A percentile compares a stretch with the other conserved stretches of the same genome.
Conservation (phyloP, 2,888 invertebrate genomes). For the Lutraria lutraria region DNA sequence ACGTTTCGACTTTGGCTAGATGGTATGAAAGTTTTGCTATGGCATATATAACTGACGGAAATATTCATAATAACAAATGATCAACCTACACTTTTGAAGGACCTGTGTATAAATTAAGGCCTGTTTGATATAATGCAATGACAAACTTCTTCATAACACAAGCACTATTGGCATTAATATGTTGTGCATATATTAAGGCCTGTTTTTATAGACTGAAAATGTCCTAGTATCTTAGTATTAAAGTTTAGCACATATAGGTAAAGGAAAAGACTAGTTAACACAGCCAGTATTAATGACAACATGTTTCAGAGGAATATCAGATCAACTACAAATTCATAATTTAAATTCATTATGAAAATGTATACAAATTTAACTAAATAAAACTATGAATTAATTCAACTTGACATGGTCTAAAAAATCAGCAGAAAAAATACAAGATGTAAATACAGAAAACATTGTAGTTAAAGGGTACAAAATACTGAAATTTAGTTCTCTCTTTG, state of each 20-base stretch:
- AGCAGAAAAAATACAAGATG: neutral
- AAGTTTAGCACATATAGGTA: slow-evolving; percentile 15
- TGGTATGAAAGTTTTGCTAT: slow-evolving; percentile 45
- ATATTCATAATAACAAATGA: slow-evolving; percentile 23
- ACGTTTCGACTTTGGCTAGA: slow-evolving; percentile 44
- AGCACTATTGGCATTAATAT: neutral
- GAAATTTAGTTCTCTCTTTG: neutral
- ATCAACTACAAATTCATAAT: slow-evolving; percentile 2
- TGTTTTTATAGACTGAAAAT: neutral
- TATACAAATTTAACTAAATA: neutral
- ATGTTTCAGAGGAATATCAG: neutral
- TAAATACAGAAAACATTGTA: neutral
- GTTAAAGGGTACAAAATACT: neutral
- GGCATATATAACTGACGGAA: slow-evolving; percentile 28
- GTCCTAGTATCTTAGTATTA: neutral
- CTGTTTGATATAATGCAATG: slow-evolving; percentile 31
- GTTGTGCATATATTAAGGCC: slow-evolving; percentile 23
- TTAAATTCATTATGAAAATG: slow-evolving; percentile 2
- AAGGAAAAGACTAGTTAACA: neutral
- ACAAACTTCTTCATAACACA: slow-evolving; percentile 2
- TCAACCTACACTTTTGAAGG: slow-evolving; percentile 15
- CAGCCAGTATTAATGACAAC: neutral
- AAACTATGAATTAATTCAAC: neutral
- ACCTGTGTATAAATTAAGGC: slow-evolving; percentile 31
- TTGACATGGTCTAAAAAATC: neutral